phyloP scores from a whole-genome alignment of 2,113 vertebrate genomes.

The Anhinga rufa region DNA sequence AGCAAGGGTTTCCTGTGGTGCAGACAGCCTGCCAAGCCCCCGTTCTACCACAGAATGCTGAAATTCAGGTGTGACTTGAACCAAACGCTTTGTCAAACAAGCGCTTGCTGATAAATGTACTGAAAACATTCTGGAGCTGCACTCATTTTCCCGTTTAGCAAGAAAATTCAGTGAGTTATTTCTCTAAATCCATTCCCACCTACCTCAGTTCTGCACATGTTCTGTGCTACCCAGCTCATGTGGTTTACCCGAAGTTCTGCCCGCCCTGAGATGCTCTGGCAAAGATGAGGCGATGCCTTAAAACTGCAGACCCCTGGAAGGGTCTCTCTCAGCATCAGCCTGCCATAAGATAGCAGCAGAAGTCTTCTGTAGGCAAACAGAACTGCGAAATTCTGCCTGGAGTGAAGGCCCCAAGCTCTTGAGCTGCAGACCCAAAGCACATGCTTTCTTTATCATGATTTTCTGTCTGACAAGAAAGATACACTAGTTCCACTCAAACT shows the following conservation, averaged over 20 bases:
- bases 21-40: background rate
- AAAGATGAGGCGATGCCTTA: background rate
- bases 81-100: background rate
- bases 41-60: background rate
- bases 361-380: background rate
- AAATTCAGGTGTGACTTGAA: background rate
- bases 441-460: background rate
- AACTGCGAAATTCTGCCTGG: background rate
- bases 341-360: background rate
- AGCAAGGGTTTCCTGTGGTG: background rate
- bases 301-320: background rate
- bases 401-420: background rate
- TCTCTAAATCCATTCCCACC: background rate
- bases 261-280: background rate
- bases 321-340: background rate
- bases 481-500: background rate
- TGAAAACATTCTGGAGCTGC: background rate
- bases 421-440: background rate
- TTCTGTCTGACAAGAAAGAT: background rate
- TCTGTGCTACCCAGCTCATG: background rate
- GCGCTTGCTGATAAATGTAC: background rate
- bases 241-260: background rate
- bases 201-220: background rate
- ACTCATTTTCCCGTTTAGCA: background rate
- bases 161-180: background rate